Evolutionary conservation across 2,888 invertebrate species (phyloP).

Genomic region (Candidula unifasciata): DNA sequence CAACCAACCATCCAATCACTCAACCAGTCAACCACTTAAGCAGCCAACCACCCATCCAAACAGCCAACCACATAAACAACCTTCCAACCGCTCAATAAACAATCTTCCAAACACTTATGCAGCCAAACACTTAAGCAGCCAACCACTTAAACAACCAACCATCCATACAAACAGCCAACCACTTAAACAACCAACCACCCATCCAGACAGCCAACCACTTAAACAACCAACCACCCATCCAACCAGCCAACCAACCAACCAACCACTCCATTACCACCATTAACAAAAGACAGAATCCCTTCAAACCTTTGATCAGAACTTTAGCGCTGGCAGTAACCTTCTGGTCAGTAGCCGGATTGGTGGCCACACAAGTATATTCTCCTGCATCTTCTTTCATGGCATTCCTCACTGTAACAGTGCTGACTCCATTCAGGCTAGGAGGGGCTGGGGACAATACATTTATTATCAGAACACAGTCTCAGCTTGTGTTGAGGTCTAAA

Average conservation of each 20-base stretch:
- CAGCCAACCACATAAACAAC: too few relatives aligned
- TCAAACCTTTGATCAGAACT: conserved; percentile 74
- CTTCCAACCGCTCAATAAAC: too few relatives aligned
- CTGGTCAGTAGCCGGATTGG: conserved; percentile 76
- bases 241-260: not conserved
- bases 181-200: not conserved
- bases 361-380: conserved; percentile 77
- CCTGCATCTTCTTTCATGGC: conserved; percentile 73
- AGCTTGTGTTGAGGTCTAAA: too few relatives aligned
- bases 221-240: not conserved
- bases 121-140: too few relatives aligned
- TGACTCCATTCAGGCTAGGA: conserved; percentile 73
- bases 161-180: too few relatives aligned
- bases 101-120: too few relatives aligned
- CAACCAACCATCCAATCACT: too few relatives aligned
- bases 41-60: too few relatives aligned
- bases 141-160: too few relatives aligned
- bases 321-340: conserved; percentile 63
- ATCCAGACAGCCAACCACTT: not conserved
- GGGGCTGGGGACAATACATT: conserved; percentile 60
- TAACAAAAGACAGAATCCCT: not conserved
- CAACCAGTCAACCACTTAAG: too few relatives aligned
- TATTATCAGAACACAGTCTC: too few relatives aligned
- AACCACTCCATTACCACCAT: not conserved
- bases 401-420: conserved; percentile 69